phyloP scores from a whole-genome alignment of 2,888 invertebrate species.

The Galeopsomyia nigrocyanea region DNA sequence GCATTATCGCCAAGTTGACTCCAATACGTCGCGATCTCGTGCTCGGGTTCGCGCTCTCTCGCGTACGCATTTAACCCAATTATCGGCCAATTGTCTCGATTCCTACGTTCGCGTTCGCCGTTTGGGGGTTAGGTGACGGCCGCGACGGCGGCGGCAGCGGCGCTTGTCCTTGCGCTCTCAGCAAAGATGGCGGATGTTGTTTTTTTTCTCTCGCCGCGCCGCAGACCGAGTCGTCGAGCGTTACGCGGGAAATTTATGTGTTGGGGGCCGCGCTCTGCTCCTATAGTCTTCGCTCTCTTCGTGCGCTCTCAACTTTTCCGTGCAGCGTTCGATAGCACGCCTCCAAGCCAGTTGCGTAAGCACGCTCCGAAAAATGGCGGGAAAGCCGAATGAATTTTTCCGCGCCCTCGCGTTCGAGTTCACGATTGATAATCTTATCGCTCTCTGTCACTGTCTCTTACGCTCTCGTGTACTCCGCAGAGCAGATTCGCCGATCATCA shows the following conservation, averaged over 20 bases:
- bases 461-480: neutral
- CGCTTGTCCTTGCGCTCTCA: conserved; percentile 61
- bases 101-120: conserved; percentile 16
- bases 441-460: neutral
- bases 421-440: conserved; percentile 22
- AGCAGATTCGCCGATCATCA: too few relatives aligned
- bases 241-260: conserved; percentile 23
- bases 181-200: conserved; percentile 65
- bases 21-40: conserved; percentile 65
- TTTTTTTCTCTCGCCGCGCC: conserved; percentile 47
- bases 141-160: conserved; percentile 51
- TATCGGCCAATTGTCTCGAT: conserved; percentile 54
- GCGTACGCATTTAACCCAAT: too few relatives aligned
- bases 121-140: conserved; percentile 22
- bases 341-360: conserved; percentile 22
- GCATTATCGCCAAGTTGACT: too few relatives aligned
- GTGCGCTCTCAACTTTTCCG: neutral
- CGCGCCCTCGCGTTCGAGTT: too few relatives aligned
- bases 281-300: too few relatives aligned
- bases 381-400: conserved; percentile 30
- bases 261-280: neutral
- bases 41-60: conserved; percentile 46
- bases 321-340: too few relatives aligned
- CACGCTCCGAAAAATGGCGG: conserved; percentile 38
- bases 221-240: neutral